These are phyloP conservation scores for Parochlus steinenii DNA, from an alignment of 2,888 invertebrate species.

Conservation along the genomic window DNA sequence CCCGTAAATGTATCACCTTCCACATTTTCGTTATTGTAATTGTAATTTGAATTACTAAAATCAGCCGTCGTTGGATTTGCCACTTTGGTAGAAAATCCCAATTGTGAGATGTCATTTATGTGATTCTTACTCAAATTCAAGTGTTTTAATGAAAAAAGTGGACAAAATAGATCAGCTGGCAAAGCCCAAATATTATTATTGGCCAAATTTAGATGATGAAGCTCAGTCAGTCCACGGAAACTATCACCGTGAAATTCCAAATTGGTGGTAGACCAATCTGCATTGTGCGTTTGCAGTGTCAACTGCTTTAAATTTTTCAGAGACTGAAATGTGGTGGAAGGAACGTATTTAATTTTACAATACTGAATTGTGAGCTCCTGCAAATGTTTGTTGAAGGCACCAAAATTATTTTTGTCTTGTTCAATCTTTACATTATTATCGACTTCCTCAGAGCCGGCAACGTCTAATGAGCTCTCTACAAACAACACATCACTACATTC, in stretches of 20 bases:
- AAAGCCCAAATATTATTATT: slow-evolving; percentile 64
- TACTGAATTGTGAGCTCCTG: slow-evolving; percentile 62
- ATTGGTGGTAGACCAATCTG: slow-evolving; percentile 64
- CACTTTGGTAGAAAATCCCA: slow-evolving; percentile 59
- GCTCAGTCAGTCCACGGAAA: slow-evolving; percentile 47
- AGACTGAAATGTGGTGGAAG: slow-evolving; percentile 48
- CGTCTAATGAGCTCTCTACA: slow-evolving; percentile 50
- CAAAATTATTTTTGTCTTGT: too few species aligned
- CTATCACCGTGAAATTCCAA: slow-evolving; percentile 57
- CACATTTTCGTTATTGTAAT: neutral
- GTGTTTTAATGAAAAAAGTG: slow-evolving; percentile 46
- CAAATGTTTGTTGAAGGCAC: slow-evolving; percentile 49
- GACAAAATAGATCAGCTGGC: slow-evolving; percentile 55
- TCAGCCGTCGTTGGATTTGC: too few species aligned
- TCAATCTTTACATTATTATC: slow-evolving; percentile 26
- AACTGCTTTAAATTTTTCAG: slow-evolving; percentile 48
- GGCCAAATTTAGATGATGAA: slow-evolving; percentile 50
- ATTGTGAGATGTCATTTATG: slow-evolving; percentile 56
- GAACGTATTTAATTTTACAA: slow-evolving; percentile 60
- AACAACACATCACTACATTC: slow-evolving; percentile 60
- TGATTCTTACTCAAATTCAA: slow-evolving; percentile 62
- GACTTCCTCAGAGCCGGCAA: too few species aligned
- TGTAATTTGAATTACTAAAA: too few species aligned
- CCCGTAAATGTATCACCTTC: slow-evolving; percentile 16
- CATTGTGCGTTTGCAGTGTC: slow-evolving; percentile 55